Percentiles rank a stretch among this genome's conserved stretches.
phyloP scores from a whole-genome alignment of 2,888 invertebrate species.

The Rotaria sp. region DNA sequence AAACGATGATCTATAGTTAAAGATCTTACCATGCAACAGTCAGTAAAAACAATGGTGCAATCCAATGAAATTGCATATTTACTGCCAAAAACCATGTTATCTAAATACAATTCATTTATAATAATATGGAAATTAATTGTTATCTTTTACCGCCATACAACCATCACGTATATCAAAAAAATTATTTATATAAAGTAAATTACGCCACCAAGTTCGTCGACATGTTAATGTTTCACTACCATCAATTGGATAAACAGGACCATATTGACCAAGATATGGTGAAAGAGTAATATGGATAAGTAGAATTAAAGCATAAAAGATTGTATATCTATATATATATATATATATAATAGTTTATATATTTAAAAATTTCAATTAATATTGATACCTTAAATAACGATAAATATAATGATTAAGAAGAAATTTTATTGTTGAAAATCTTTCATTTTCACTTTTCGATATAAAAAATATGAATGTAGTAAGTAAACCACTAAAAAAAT shows the following conservation, averaged over 20 bases:
- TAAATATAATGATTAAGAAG: constrained; percentile 30
- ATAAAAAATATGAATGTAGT: constrained; percentile 39
- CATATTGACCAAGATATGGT: constrained; percentile 43
- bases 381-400: constrained; percentile 30
- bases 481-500: constrained; percentile 2
- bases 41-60: not conserved
- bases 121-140: not conserved
- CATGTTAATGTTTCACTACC: constrained; percentile 41
- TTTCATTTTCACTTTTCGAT: constrained; percentile 26
- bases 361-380: not conserved
- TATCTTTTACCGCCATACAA: not conserved
- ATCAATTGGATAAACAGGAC: constrained; percentile 45
- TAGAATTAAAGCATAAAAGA: constrained; percentile 46
- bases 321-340: constrained; percentile 44
- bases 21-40: not conserved
- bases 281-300: constrained; percentile 45
- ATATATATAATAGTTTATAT: no score
- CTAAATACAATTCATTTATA: not conserved
- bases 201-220: constrained; percentile 46
- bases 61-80: constrained; percentile 15
- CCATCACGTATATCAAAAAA: constrained; percentile 37
- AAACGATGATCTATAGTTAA: not conserved
- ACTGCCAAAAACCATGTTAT: not conserved
- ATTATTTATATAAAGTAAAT: constrained; percentile 47
- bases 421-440: constrained; percentile 35